A percentile compares a stretch with the other conserved stretches of the same genome.
These are phyloP conservation scores for Elaphurus davidianus DNA, from an alignment of 2,113 vertebrate genomes.

Conservation along the genomic window DNA sequence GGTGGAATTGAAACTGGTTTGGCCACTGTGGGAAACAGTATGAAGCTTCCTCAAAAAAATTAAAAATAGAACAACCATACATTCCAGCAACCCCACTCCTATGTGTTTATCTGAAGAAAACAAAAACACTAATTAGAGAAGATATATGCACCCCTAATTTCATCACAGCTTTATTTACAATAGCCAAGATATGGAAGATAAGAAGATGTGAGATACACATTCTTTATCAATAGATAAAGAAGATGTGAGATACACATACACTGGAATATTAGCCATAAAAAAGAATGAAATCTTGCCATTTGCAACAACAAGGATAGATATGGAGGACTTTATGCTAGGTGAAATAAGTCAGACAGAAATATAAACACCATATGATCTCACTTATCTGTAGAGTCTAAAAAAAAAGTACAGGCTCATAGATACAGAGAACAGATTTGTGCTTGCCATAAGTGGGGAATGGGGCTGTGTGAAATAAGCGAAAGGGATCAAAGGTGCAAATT, in stretches of 20 bases:
- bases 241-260: background rate
- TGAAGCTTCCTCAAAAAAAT: background rate
- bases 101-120: background rate
- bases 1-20: background rate
- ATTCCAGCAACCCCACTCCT: background rate
- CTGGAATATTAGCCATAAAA: background rate
- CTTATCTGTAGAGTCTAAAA: background rate
- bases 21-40: background rate
- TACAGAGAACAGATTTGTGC: background rate
- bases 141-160: background rate
- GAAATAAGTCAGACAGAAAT: background rate
- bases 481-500: background rate
- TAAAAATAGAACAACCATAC: background rate
- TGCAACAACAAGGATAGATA: background rate
- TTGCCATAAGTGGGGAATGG: background rate
- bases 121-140: background rate
- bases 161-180: background rate
- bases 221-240: background rate
- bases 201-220: background rate
- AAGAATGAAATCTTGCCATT: background rate
- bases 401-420: background rate
- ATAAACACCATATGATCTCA: background rate
- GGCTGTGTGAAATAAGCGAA: background rate
- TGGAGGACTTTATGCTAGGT: background rate
- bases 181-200: background rate